These are phyloP conservation scores for Volucella zonaria DNA, from an alignment of 2,888 invertebrate genomes.

Conservation along the genomic window DNA sequence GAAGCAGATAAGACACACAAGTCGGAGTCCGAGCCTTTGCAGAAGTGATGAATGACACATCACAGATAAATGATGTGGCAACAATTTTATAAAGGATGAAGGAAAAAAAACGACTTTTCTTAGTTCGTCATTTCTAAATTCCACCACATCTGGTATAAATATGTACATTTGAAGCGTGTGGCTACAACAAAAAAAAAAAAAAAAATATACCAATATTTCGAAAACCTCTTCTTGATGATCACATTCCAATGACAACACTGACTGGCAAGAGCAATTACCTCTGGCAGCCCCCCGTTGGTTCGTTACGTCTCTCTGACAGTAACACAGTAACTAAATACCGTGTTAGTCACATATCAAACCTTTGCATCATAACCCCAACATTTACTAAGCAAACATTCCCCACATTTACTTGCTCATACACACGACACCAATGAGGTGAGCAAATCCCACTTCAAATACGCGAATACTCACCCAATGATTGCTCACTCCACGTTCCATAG, in stretches of 20 bases:
- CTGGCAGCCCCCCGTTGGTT: not conserved
- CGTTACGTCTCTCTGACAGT: not conserved
- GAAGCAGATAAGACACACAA: no score
- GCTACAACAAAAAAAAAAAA: not conserved
- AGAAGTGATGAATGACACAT: no score
- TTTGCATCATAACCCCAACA: not conserved
- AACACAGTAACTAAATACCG: not conserved
- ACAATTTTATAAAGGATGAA: no score
- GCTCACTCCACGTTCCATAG: conserved; percentile 54
- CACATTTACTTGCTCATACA: conserved; percentile 19
- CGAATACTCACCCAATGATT: conserved; percentile 58
- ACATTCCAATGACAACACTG: conserved; percentile 52
- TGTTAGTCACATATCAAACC: conserved; percentile 56
- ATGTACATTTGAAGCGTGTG: conserved; percentile 11
- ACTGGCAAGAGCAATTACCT: conserved; percentile 32
- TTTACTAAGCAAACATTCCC: conserved; percentile 15
- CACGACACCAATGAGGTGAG: conserved; percentile 7
- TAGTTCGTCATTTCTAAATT: no score
- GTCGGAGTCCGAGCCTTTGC: no score
- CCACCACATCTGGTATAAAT: no score
- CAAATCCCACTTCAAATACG: conserved; percentile 30
- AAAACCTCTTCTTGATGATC: conserved; percentile 40
- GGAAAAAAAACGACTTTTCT: no score
- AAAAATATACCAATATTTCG: not conserved
- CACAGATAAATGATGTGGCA: no score